phyloP scores from a whole-genome alignment of 1,140 invertebrate genomes.

The Eurosta solidaginis region DNA sequence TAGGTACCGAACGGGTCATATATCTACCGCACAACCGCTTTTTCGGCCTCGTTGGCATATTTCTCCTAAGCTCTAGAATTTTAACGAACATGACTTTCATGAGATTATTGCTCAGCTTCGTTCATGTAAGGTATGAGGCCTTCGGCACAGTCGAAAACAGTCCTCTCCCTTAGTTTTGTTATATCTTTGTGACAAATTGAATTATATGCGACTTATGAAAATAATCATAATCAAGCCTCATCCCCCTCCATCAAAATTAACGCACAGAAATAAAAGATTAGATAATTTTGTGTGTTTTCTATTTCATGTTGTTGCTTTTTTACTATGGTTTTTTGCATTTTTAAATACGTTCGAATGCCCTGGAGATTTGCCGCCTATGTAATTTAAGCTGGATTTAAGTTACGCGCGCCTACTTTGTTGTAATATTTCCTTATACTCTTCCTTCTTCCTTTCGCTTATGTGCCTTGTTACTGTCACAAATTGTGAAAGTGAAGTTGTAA shows the following conservation, averaged over 20 bases:
- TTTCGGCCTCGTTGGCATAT: too few relatives aligned
- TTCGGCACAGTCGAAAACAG: too few relatives aligned
- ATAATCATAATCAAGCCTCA: background rate
- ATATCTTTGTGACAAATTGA: background rate
- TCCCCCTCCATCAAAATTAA: too few relatives aligned
- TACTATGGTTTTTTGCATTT: background rate
- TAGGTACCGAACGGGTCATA: too few relatives aligned
- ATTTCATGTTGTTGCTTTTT: background rate
- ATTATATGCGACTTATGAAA: background rate
- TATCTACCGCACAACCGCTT: too few relatives aligned
- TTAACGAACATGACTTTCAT: too few relatives aligned
- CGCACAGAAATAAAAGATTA: too few relatives aligned
- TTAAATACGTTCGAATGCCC: background rate
- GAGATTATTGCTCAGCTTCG: too few relatives aligned
- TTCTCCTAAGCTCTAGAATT: too few relatives aligned
- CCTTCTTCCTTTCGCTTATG: background rate
- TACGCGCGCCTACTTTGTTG: background rate
- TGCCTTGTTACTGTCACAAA: background rate
- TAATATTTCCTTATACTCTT: background rate
- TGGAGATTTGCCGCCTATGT: background rate
- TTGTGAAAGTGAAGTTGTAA: constrained; percentile 9
- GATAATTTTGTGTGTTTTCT: background rate
- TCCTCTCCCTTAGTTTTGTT: too few relatives aligned
- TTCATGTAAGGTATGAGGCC: too few relatives aligned
- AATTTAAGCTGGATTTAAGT: constrained; percentile 13